A percentile compares a stretch with the other conserved stretches of the same genome.
These are phyloP conservation scores for Steinernema khuongi DNA, from an alignment of 1,140 invertebrate genomes.

Conservation along the genomic window DNA sequence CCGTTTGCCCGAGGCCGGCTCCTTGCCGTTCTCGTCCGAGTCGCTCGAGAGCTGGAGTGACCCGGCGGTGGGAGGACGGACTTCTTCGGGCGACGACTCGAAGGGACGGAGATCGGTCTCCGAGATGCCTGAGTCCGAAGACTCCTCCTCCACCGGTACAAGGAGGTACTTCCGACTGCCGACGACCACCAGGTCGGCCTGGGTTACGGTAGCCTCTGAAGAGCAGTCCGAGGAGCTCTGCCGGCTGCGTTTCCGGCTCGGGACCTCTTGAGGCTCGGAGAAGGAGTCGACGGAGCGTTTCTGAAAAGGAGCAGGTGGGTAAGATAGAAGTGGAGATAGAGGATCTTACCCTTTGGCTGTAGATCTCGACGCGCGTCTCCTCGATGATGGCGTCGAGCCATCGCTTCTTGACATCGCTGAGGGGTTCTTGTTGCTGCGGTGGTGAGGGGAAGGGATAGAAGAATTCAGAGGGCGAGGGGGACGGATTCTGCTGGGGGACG, in stretches of 20 bases:
- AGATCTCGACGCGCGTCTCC: background rate
- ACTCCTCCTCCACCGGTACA: background rate
- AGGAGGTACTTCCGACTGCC: background rate
- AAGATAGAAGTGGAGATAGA: no score
- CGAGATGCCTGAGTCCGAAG: background rate
- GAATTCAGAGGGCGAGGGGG: background rate
- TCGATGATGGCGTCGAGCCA: background rate
- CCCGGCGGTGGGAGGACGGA: no score
- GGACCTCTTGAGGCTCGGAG: background rate
- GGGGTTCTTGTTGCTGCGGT: background rate
- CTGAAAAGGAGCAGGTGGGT: no score
- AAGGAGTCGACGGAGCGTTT: background rate
- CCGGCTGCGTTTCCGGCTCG: background rate
- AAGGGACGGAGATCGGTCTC: no score
- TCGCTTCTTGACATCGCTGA: background rate
- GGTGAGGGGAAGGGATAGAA: background rate
- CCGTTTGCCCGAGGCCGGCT: background rate
- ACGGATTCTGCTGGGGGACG: background rate
- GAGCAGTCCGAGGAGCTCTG: background rate
- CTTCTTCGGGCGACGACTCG: no score
- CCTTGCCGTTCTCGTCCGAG: no score
- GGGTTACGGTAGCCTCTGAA: background rate
- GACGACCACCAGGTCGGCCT: background rate
- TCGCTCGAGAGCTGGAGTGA: no score
- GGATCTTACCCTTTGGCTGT: background rate